Evolutionary conservation across 2,888 invertebrate species (phyloP).

Genomic region (Clostera curtula): DNA sequence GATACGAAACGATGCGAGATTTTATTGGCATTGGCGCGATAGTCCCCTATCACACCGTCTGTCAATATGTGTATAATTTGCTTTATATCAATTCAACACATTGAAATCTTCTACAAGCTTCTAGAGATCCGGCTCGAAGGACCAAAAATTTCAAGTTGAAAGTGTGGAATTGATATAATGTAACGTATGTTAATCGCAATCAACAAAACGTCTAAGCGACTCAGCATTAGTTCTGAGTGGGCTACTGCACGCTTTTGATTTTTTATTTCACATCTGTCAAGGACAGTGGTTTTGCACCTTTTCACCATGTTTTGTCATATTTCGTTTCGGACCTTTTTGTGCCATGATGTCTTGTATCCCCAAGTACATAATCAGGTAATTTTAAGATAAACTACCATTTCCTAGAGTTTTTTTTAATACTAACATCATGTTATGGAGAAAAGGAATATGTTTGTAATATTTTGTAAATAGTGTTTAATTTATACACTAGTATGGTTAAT

Average conservation of each 20-base stretch:
- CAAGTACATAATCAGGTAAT: constrained; percentile 19
- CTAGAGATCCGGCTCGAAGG: too few relatives aligned
- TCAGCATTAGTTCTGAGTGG: constrained; percentile 61
- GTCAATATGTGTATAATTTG: constrained; percentile 25
- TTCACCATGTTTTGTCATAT: constrained; percentile 18
- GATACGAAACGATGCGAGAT: constrained; percentile 13
- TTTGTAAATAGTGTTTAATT: constrained; percentile 69
- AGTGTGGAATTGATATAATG: too few relatives aligned
- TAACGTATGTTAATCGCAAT: constrained; percentile 12
- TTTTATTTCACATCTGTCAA: too few relatives aligned
- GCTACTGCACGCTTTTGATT: constrained; percentile 63
- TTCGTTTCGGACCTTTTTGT: constrained; percentile 36
- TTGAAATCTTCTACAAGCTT: too few relatives aligned
- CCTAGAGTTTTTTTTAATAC: constrained; percentile 18
- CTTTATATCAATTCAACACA: too few relatives aligned
- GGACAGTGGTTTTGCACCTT: constrained; percentile 9
- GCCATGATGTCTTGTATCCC: constrained; percentile 38
- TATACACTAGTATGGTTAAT: constrained; percentile 54
- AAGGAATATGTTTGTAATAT: constrained; percentile 49
- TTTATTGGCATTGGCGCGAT: constrained; percentile 24
- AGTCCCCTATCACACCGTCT: constrained; percentile 27
- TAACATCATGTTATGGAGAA: constrained; percentile 16
- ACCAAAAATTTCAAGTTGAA: too few relatives aligned
- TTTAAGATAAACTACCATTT: background rate
- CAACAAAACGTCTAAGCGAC: constrained; percentile 59